These are phyloP conservation scores for Contarinia nasturtii DNA, from an alignment of 1,140 invertebrate species.

Conservation along the genomic window DNA sequence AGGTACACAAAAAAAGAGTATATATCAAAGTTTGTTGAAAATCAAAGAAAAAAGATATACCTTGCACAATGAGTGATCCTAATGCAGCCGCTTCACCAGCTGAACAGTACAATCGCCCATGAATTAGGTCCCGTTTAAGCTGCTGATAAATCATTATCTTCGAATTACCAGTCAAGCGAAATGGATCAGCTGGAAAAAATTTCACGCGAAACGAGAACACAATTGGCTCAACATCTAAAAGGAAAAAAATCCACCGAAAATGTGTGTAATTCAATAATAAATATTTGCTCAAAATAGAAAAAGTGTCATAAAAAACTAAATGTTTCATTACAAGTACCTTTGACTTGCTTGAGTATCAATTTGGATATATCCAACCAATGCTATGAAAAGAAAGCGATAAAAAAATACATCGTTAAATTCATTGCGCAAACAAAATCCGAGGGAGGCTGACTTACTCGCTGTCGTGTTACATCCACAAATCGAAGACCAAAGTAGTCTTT, in stretches of 20 bases:
- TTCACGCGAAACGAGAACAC: slow-evolving; percentile 85
- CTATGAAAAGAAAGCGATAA: slow-evolving; percentile 37
- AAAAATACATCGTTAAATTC: background rate
- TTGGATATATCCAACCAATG: slow-evolving; percentile 92
- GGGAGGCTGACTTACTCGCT: slow-evolving; percentile 47
- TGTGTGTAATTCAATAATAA: slow-evolving; percentile 4
- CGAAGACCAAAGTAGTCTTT: slow-evolving; percentile 94
- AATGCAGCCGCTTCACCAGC: slow-evolving; percentile 72
- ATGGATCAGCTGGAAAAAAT: slow-evolving; percentile 84
- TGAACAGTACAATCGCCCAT: slow-evolving; percentile 84
- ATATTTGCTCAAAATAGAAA: background rate
- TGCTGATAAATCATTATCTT: slow-evolving; percentile 55
- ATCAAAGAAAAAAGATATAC: slow-evolving; percentile 29
- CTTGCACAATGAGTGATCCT: slow-evolving; percentile 84
- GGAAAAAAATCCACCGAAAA: background rate
- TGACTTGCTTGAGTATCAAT: slow-evolving; percentile 84
- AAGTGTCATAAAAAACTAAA: background rate
- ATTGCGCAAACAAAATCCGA: background rate
- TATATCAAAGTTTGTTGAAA: background rate
- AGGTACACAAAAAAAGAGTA: background rate
- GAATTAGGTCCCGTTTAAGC: slow-evolving; percentile 79
- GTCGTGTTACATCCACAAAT: slow-evolving; percentile 81
- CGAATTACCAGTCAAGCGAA: slow-evolving; percentile 26
- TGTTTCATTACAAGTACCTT: slow-evolving; percentile 40
- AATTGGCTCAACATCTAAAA: slow-evolving; percentile 64